phyloP scores from a whole-genome alignment of 2,113 vertebrate genomes.

The Ictidomys tridecemlineatus region DNA sequence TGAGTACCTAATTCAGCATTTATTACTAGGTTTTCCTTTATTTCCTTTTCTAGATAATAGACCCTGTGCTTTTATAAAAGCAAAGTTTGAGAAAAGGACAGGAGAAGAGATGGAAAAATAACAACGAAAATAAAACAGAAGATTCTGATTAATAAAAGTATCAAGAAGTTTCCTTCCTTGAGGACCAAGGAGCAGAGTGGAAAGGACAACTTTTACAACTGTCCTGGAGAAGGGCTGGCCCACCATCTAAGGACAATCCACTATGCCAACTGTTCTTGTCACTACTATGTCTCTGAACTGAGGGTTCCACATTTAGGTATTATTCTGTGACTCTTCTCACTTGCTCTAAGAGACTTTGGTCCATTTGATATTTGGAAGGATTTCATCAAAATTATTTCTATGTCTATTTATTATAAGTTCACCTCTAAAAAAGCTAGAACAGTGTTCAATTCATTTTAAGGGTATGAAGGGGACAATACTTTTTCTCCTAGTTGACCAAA shows the following conservation, averaged over 20 bases:
- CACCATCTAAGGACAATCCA: not conserved
- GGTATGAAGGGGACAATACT: slow-evolving; percentile 2
- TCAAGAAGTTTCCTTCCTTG: not conserved
- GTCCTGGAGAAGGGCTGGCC: not conserved
- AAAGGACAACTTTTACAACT: not conserved
- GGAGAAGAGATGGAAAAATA: not conserved
- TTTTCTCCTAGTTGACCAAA: not conserved
- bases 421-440: not conserved
- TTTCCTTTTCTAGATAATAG: not conserved
- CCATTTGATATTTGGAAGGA: not conserved
- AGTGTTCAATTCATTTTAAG: not conserved
- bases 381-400: slow-evolving; percentile 2
- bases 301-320: not conserved
- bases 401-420: not conserved
- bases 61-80: not conserved
- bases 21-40: not conserved
- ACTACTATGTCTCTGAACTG: not conserved
- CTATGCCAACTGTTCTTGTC: not conserved
- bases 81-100: not conserved
- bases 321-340: not conserved
- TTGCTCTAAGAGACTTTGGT: not conserved
- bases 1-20: not conserved
- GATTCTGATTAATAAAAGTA: not conserved
- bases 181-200: not conserved
- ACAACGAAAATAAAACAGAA: not conserved